Conservation (phyloP, 2,888 invertebrate species). For the Ctena decussata region DNA sequence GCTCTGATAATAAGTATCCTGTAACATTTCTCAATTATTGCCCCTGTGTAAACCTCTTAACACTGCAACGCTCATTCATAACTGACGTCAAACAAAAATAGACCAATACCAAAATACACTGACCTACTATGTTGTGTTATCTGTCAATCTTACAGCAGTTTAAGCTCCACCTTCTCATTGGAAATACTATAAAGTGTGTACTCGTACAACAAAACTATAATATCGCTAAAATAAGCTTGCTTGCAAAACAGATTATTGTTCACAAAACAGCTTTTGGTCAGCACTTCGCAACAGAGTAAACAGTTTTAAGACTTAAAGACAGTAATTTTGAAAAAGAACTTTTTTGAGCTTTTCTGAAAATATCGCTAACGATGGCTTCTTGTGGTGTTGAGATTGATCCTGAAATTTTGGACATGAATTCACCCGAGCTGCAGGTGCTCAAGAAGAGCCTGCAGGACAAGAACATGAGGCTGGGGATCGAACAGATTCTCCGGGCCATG, state of each 20-base stretch:
- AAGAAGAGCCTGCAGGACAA: constrained; percentile 61
- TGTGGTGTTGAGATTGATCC: constrained; percentile 48
- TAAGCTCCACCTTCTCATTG: not conserved
- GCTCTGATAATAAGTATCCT: too few species aligned
- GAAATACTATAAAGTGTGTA: not conserved
- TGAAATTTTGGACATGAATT: constrained; percentile 54
- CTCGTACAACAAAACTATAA: too few species aligned
- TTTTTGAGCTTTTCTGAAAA: too few species aligned
- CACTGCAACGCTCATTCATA: not conserved
- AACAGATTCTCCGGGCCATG: constrained; percentile 64
- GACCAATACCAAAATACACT: not conserved
- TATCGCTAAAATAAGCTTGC: too few species aligned
- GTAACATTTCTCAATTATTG: too few species aligned
- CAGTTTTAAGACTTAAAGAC: not conserved
- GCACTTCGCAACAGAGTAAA: not conserved
- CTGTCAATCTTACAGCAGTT: not conserved
- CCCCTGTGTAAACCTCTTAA: too few species aligned
- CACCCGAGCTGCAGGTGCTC: constrained; percentile 50
- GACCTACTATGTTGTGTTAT: not conserved
- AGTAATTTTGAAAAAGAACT: not conserved
- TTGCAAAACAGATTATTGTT: not conserved
- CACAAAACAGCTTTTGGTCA: not conserved
- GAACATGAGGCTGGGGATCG: constrained; percentile 65
- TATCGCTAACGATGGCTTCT: not conserved
- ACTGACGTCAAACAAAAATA: not conserved